Base-by-base conservation (phyloP, 64 coral and sea anemone genomes). In the Actinia equina region DNA sequence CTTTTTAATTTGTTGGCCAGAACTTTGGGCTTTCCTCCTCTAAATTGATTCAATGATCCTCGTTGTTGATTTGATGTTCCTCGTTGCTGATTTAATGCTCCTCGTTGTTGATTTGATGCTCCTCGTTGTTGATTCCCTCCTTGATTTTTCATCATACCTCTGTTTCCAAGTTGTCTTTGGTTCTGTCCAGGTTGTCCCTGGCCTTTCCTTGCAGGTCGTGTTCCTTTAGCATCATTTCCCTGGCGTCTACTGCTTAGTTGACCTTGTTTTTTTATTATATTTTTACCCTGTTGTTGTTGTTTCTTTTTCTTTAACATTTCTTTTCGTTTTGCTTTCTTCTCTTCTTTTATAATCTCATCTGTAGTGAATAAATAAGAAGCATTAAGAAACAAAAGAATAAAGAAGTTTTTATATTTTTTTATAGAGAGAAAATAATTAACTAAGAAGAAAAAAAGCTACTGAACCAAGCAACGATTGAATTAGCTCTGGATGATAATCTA, bases 281-380 rank as follows among this genome's bases (percentile, higher is more conserved):
- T 64, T 22, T 64, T 70, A 5, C 88, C 79, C 49, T 77, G 83
- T 64, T 91, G 89, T 12, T 78, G 70, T 37, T 42, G 63, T 20
- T 77, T 20, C 15, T 52, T 82, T 84, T 92, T 92, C 13, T 27
- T 7, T 25, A 87, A 52, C 74, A 82, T 69, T 71, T 78, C 56
- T 74, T 92, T 92, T 86, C 41, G 86, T 76, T 87, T 92, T 37
- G 65, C 58, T 30, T 87, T 92, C 63, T 43, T 87, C 22, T 92
- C 81, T 3, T 92, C 90, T 26, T 92, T 92, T 7, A 92, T 92
- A 2, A 92, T 92, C 2, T 92, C 90, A 60, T 92, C 90, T 92
- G 22, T 46, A n/a, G 2, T 65, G 62, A 23, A 20, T 23, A 17
- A 60, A 65, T 65, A 65, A 81, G 55, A 0, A 4, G 0, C 3